Evolutionary conservation across 2,797 vertebrate genomes (phyloP).

Genomic region (Apogon talboti): DNA sequence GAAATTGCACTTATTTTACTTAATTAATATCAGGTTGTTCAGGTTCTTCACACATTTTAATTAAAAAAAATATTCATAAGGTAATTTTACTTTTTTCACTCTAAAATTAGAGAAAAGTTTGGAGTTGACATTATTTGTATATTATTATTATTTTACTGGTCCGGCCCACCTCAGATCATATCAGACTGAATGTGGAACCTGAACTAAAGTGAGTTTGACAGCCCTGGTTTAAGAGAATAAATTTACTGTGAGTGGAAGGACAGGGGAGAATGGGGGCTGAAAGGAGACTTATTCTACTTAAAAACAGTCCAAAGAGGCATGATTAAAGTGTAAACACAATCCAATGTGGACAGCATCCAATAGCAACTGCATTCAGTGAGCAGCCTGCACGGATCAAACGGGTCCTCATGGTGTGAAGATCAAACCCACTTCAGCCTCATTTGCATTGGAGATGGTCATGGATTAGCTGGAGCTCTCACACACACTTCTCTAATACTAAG

Average conservation of each 20-base stretch:
- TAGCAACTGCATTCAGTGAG: slow-evolving; percentile 28
- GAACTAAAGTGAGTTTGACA: no score
- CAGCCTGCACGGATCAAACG: slow-evolving; percentile 41
- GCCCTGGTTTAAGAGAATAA: slow-evolving; percentile 11
- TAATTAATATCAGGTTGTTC: no score
- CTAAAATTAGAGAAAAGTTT: no score
- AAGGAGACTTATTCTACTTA: slow-evolving; percentile 17
- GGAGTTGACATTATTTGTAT: no score
- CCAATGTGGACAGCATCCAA: slow-evolving; percentile 26
- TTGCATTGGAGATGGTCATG: slow-evolving; percentile 40
- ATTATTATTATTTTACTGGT: no score
- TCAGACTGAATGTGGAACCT: no score
- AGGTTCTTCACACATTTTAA: no score
- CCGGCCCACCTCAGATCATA: no score
- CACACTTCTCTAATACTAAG: slow-evolving; percentile 35
- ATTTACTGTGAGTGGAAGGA: background rate
- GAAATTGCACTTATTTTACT: no score
- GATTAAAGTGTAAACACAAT: slow-evolving; percentile 38
- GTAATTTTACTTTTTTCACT: no score
- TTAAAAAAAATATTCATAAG: no score
- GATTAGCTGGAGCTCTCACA: slow-evolving; percentile 37
- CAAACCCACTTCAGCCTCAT: slow-evolving; percentile 53
- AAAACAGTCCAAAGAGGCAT: slow-evolving; percentile 18
- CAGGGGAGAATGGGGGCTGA: background rate
- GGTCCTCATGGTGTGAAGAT: slow-evolving; percentile 33